Conservation (phyloP, 2,797 vertebrate species). For the Coracias cyanogaster region DNA sequence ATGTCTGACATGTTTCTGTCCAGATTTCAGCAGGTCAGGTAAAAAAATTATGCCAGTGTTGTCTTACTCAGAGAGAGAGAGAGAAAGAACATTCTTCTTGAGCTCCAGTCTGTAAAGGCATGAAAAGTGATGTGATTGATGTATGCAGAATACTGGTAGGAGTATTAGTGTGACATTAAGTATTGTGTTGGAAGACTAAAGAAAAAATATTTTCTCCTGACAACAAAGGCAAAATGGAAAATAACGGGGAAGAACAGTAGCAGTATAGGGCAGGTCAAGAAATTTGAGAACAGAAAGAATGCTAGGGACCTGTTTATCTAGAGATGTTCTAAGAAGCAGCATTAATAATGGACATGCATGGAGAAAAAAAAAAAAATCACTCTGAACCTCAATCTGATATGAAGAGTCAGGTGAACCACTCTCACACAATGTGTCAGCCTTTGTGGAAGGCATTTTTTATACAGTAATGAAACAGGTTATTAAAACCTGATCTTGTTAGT, state of each 20-base stretch:
- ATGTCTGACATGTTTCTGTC: background rate
- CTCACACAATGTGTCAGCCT: background rate
- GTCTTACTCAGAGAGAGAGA: background rate
- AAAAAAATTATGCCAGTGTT: background rate
- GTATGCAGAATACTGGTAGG: fast-evolving
- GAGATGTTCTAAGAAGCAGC: background rate
- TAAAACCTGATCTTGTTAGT: background rate
- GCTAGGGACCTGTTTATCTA: background rate
- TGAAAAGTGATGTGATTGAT: background rate
- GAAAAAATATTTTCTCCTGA: background rate
- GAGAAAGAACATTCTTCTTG: background rate
- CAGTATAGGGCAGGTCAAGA: background rate
- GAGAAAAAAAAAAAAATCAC: background rate
- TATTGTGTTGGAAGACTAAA: background rate
- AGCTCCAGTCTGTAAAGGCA: background rate
- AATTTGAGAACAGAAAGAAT: background rate
- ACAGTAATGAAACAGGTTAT: background rate
- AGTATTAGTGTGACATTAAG: background rate
- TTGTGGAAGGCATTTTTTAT: background rate
- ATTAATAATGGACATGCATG: background rate
- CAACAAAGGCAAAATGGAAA: background rate
- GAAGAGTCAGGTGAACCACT: background rate
- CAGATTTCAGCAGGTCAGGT: background rate
- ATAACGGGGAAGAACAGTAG: background rate
- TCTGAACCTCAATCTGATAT: background rate